Conservation (phyloP, 1,140 invertebrate genomes). For the Drosophila simulans region DNA sequence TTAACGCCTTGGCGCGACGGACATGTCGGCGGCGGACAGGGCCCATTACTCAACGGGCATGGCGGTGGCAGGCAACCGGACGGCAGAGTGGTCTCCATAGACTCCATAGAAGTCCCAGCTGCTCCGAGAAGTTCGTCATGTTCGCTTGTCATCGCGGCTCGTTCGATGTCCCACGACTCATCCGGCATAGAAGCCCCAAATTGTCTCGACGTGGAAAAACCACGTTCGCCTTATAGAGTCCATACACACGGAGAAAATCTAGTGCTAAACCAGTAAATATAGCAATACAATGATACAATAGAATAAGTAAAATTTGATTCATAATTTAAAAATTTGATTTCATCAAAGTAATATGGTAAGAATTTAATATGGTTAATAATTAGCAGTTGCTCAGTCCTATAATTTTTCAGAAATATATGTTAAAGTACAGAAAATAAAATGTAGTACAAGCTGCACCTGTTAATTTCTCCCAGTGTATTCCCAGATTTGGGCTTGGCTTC, state of each 20-base stretch:
- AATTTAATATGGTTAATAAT: too few relatives aligned
- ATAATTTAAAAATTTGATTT: background rate
- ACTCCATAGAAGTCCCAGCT: constrained; percentile 1
- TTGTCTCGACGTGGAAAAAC: constrained; percentile 45
- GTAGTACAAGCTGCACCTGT: too few relatives aligned
- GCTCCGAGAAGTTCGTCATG: constrained; percentile 20
- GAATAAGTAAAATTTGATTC: too few relatives aligned
- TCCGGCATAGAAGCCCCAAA: constrained; percentile 36
- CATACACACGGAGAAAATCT: constrained; percentile 12
- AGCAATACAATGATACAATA: too few relatives aligned
- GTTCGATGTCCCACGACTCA: constrained; percentile 34
- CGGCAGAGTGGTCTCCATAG: constrained; percentile 8
- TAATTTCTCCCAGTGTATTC: constrained; percentile 8
- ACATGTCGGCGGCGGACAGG: constrained; percentile 58
- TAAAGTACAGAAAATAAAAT: too few relatives aligned
- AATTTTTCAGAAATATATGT: too few relatives aligned
- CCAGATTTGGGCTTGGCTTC: constrained; percentile 15
- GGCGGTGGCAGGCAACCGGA: constrained; percentile 6
- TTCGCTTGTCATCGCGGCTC: constrained; percentile 16
- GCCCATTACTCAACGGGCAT: constrained; percentile 62
- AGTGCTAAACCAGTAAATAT: too few relatives aligned
- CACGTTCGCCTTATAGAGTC: constrained; percentile 29
- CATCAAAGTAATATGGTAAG: background rate
- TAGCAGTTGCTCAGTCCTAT: too few relatives aligned
- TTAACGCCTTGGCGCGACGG: constrained; percentile 47